phyloP scores from a whole-genome alignment of 2,888 invertebrate genomes.

The Phania funesta region DNA sequence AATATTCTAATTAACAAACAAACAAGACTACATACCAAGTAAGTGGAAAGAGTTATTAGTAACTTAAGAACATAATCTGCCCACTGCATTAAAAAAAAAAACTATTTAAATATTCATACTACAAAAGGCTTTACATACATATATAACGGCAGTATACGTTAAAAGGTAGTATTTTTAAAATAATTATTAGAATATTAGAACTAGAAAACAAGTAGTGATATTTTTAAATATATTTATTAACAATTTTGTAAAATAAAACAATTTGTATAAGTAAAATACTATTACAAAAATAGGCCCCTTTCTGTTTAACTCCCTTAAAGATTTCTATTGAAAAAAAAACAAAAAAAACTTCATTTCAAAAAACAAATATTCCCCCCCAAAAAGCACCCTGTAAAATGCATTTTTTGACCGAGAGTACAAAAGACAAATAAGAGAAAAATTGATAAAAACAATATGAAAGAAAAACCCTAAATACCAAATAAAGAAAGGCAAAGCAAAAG shows the following conservation, averaged over 20 bases:
- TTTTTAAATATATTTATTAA: slow-evolving; percentile 30
- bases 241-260: slow-evolving; percentile 34
- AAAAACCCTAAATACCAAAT: neutral
- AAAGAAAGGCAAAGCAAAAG: neutral
- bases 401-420: slow-evolving; percentile 78
- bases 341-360: slow-evolving; percentile 55
- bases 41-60: neutral
- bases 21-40: slow-evolving; percentile 39
- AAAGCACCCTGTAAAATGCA: slow-evolving; percentile 79
- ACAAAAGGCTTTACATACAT: slow-evolving; percentile 32
- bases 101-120: neutral
- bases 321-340: slow-evolving; percentile 46
- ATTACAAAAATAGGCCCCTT: slow-evolving; percentile 57
- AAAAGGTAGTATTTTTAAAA: neutral
- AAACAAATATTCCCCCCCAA: slow-evolving; percentile 54
- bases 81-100: slow-evolving; percentile 13
- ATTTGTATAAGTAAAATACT: slow-evolving; percentile 22
- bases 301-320: slow-evolving; percentile 67
- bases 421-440: slow-evolving; percentile 67
- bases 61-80: neutral
- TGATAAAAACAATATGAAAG: slow-evolving; percentile 26
- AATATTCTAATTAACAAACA: slow-evolving; percentile 45
- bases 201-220: slow-evolving; percentile 44
- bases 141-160: slow-evolving; percentile 43
- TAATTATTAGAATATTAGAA: neutral